A percentile compares a stretch with the other conserved stretches of the same genome.
Conservation (phyloP, 2,797 vertebrate species). For the Phrynocephalus guinanensis region DNA sequence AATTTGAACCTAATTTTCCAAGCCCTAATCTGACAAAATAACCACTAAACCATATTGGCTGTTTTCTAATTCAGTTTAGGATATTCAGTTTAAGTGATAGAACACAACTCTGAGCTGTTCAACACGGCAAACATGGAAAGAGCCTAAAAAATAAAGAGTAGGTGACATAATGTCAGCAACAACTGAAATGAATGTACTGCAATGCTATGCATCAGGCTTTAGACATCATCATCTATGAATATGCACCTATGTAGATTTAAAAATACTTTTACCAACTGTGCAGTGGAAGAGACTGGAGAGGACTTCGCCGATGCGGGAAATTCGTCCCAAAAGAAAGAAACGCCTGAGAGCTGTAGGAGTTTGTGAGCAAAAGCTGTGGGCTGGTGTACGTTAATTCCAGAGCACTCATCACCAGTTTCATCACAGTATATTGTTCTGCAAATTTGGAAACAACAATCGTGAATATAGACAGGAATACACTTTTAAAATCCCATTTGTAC, state of each 20-base stretch:
- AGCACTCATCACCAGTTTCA: conserved; percentile 90
- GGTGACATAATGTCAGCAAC: too few species aligned
- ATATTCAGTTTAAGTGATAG: not conserved
- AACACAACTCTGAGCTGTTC: not conserved
- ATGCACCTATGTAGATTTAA: not conserved
- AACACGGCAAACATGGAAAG: not conserved
- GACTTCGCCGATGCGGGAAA: conserved; percentile 90
- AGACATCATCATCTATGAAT: not conserved
- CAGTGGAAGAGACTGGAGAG: conserved; percentile 88
- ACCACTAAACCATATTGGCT: too few species aligned
- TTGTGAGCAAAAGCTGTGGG: conserved; percentile 96
- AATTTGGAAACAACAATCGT: conserved; percentile 53
- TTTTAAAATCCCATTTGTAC: not conserved
- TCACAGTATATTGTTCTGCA: conserved; percentile 93
- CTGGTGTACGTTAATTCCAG: conserved; percentile 92
- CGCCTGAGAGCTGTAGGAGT: conserved; percentile 90
- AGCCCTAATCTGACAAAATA: too few species aligned
- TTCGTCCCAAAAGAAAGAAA: conserved; percentile 94
- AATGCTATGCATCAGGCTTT: not conserved
- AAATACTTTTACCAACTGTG: conserved; percentile 84
- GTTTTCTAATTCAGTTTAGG: too few species aligned
- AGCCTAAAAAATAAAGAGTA: not conserved
- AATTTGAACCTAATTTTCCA: too few species aligned
- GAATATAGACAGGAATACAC: conserved; percentile 22
- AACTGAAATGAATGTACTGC: not conserved